Evolutionary conservation across 2,888 invertebrate genomes (phyloP).

Genomic region (Drosophila quinaria): DNA sequence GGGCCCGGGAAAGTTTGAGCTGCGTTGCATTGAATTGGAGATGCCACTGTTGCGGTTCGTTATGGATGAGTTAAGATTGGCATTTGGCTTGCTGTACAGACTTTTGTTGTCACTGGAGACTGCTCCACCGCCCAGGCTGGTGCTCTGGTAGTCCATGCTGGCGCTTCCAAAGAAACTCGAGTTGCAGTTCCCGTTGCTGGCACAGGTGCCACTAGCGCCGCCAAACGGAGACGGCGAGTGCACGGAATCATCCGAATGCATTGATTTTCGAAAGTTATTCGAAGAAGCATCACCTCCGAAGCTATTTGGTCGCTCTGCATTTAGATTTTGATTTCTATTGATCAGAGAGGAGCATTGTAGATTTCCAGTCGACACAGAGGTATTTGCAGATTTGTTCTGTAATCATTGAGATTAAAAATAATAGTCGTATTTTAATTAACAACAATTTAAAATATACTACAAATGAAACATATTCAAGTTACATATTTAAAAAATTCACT

Average conservation of each 20-base stretch:
- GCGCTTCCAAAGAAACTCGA: slow-evolving; percentile 23
- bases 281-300: slow-evolving; percentile 40
- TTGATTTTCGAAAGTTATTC: slow-evolving; percentile 25
- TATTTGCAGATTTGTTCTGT: slow-evolving; percentile 41
- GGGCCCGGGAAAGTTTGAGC: slow-evolving; percentile 60
- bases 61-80: slow-evolving; percentile 38
- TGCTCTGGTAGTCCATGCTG: slow-evolving; percentile 25
- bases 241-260: slow-evolving; percentile 72
- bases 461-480: too few relatives aligned
- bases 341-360: slow-evolving; percentile 37
- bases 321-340: slow-evolving; percentile 18
- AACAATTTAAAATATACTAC: not conserved
- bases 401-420: not conserved
- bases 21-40: slow-evolving; percentile 79
- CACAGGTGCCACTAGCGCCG: slow-evolving; percentile 11
- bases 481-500: too few relatives aligned
- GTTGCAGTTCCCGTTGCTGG: slow-evolving; percentile 25
- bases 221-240: slow-evolving; percentile 68
- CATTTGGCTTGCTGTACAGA: slow-evolving; percentile 39
- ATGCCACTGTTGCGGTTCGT: slow-evolving; percentile 47
- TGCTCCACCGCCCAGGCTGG: not conserved
- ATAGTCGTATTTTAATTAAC: not conserved
- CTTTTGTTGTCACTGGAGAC: slow-evolving; percentile 32
- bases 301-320: slow-evolving; percentile 49
- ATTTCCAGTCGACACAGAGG: slow-evolving; percentile 62